phyloP scores from a whole-genome alignment of 2,113 vertebrate species.

The Galbula dea region DNA sequence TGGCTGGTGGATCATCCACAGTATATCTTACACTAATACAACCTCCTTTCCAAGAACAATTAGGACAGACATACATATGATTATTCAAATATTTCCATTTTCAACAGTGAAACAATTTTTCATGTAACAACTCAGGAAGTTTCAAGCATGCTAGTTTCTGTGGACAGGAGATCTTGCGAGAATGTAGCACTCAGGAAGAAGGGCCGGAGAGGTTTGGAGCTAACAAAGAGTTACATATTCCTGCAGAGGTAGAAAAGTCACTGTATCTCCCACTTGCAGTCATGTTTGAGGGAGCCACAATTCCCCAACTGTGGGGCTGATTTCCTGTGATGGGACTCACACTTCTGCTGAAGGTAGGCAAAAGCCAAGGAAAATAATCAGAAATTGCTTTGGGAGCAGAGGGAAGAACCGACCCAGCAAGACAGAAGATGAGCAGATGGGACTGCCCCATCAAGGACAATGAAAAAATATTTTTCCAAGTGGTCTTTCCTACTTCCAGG shows the following conservation, averaged over 20 bases:
- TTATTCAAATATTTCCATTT: neutral
- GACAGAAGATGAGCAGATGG: slow-evolving; percentile 29
- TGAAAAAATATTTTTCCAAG: slow-evolving; percentile 61
- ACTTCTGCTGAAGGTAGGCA: neutral
- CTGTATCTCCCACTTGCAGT: neutral
- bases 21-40: neutral
- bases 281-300: neutral
- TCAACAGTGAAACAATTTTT: neutral
- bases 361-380: slow-evolving; percentile 39
- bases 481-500: slow-evolving; percentile 28
- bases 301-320: neutral
- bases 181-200: neutral
- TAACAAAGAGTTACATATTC: neutral
- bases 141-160: neutral
- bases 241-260: neutral
- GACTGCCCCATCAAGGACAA: slow-evolving; percentile 10
- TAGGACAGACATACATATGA: neutral
- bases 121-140: neutral
- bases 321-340: slow-evolving; percentile 4
- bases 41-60: neutral
- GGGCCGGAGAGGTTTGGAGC: neutral
- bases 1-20: neutral
- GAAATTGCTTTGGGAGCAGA: slow-evolving; percentile 1
- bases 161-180: neutral
- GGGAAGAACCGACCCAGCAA: slow-evolving; percentile 31